These are phyloP conservation scores for Neodiprion fabricii DNA, from an alignment of 1,140 invertebrate species.

Conservation along the genomic window DNA sequence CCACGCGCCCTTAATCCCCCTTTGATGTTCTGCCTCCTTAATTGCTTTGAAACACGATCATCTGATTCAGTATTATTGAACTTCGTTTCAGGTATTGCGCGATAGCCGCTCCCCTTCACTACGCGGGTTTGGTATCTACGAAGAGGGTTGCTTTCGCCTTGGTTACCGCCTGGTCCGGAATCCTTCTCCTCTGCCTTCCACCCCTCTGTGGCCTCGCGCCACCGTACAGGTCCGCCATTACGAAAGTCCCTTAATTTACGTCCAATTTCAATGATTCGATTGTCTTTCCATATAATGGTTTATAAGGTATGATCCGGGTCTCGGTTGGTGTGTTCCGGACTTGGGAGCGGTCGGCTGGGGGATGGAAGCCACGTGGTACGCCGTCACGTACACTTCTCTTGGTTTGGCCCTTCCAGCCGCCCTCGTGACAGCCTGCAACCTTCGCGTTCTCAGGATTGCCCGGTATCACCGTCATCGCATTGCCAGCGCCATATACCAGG, in stretches of 20 bases:
- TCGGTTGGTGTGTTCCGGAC: constrained; percentile 71
- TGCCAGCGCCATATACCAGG: constrained; percentile 83
- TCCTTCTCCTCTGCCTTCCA: constrained; percentile 55
- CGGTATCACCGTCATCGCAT: constrained; percentile 83
- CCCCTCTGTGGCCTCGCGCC: constrained; percentile 57
- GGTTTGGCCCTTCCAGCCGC: constrained; percentile 72
- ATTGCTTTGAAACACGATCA: too few relatives aligned
- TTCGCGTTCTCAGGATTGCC: constrained; percentile 78
- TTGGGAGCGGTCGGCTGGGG: constrained; percentile 65
- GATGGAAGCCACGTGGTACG: constrained; percentile 65
- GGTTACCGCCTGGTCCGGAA: constrained; percentile 59
- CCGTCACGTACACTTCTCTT: constrained; percentile 68
- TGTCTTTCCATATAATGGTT: constrained; percentile 10
- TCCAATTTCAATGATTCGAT: too few relatives aligned
- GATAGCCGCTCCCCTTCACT: constrained; percentile 79
- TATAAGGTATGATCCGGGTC: constrained; percentile 60
- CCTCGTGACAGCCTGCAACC: constrained; percentile 75
- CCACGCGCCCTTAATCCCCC: background rate
- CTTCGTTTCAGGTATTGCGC: constrained; percentile 68
- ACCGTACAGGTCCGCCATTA: constrained; percentile 46
- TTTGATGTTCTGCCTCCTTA: background rate
- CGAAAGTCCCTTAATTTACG: too few relatives aligned
- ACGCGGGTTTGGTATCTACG: constrained; percentile 74
- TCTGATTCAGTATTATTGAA: background rate
- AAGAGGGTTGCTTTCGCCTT: constrained; percentile 62